Evolutionary conservation across 2,113 vertebrate genomes (phyloP).

Genomic region (Thamnaconus septentrionalis): DNA sequence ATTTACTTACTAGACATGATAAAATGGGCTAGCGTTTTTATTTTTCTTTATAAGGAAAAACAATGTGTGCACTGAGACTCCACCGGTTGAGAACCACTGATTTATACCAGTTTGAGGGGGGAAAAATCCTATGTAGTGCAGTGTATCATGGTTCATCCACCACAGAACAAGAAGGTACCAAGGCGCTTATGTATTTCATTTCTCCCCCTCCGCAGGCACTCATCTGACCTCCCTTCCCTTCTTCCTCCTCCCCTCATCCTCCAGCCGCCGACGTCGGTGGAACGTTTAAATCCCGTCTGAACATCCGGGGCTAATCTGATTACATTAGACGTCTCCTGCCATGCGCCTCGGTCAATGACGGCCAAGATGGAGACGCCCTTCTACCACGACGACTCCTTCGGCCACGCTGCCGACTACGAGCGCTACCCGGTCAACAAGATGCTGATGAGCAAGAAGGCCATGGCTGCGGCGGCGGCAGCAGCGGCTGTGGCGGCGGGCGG

Average conservation of each 20-base stretch:
- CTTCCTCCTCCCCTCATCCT: constrained; percentile 34
- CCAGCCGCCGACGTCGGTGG: constrained; percentile 39
- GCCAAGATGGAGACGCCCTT: constrained; percentile 79
- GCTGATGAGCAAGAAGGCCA: constrained; percentile 72
- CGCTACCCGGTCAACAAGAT: constrained; percentile 73
- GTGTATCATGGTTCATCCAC: too few species aligned
- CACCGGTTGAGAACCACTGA: too few species aligned
- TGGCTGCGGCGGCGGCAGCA: constrained; percentile 36
- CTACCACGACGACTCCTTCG: constrained; percentile 77
- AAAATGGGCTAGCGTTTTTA: too few species aligned
- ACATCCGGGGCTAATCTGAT: constrained; percentile 66
- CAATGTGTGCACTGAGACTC: too few species aligned
- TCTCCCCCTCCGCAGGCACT: constrained; percentile 22
- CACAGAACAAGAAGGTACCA: neutral
- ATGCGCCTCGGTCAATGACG: constrained; percentile 52
- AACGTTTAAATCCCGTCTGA: constrained; percentile 51
- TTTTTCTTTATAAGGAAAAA: too few species aligned
- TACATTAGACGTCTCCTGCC: constrained; percentile 65
- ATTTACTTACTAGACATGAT: too few species aligned
- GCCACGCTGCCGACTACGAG: constrained; percentile 66
- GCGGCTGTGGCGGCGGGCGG: constrained; percentile 49
- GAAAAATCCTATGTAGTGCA: too few species aligned
- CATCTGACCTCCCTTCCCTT: neutral
- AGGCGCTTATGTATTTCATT: neutral
- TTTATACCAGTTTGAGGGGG: too few species aligned